A percentile compares a stretch with the other conserved stretches of the same genome.
phyloP scores from a whole-genome alignment of 2,888 invertebrate genomes.

The Zele albiditarsus region DNA sequence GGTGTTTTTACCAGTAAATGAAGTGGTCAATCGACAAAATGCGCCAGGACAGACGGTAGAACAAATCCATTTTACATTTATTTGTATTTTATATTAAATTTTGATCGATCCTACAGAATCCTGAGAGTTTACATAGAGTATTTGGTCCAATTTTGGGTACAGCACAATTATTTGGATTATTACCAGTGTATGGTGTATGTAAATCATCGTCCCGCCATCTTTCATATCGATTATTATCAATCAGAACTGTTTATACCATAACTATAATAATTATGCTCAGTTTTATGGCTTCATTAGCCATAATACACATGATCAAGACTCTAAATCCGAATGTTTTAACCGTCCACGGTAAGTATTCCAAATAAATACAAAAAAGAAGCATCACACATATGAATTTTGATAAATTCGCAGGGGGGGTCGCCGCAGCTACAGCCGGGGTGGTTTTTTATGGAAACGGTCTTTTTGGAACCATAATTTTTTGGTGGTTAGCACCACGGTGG shows the following conservation, averaged over 20 bases:
- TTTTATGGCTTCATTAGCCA: constrained; percentile 58
- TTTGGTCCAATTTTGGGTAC: constrained; percentile 59
- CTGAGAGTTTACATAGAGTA: constrained; percentile 66
- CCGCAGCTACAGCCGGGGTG: constrained; percentile 67
- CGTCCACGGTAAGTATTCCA: constrained; percentile 57
- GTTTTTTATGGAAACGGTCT: constrained; percentile 70
- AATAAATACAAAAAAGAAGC: neutral
- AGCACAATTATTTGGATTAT: constrained; percentile 68
- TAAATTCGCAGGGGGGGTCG: constrained; percentile 62
- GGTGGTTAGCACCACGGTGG: constrained; percentile 67
- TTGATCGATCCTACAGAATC: constrained; percentile 51
- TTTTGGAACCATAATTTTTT: constrained; percentile 63
- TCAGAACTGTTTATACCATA: constrained; percentile 57
- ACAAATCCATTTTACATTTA: neutral
- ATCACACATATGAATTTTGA: neutral
- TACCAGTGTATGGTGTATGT: constrained; percentile 63
- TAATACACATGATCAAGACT: constrained; percentile 64
- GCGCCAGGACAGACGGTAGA: constrained; percentile 39
- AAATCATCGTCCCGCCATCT: constrained; percentile 56
- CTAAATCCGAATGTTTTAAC: constrained; percentile 60
- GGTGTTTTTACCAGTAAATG: constrained; percentile 30
- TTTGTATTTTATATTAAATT: neutral
- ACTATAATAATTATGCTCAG: constrained; percentile 50
- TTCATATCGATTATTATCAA: constrained; percentile 54
- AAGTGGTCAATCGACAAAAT: constrained; percentile 17